phyloP scores from a whole-genome alignment of 2,888 invertebrate genomes.

The Geophilus truncorum region DNA sequence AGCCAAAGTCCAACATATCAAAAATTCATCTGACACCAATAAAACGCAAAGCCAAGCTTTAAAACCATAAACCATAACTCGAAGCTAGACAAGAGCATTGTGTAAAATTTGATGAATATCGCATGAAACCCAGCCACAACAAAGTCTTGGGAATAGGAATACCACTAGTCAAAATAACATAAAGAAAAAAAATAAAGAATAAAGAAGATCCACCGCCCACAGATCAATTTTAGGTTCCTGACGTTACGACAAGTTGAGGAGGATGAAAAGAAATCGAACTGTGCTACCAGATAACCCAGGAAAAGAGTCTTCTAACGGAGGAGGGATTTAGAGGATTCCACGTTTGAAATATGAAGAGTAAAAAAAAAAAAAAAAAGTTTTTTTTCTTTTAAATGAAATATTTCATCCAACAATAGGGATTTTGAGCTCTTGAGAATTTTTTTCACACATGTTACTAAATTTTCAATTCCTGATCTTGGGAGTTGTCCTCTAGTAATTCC shows the following conservation, averaged over 20 bases:
- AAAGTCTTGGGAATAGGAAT: not conserved
- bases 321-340: not conserved
- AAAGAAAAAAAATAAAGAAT: not conserved
- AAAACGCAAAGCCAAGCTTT: not conserved
- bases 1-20: not conserved
- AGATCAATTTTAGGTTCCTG: conserved; percentile 3
- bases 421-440: too few species aligned
- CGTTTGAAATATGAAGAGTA: not conserved
- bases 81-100: not conserved
- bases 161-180: not conserved
- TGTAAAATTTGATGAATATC: not conserved
- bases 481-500: too few species aligned
- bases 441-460: too few species aligned
- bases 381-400: too few species aligned
- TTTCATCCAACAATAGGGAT: too few species aligned
- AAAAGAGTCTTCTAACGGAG: not conserved
- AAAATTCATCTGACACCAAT: conserved; percentile 5
- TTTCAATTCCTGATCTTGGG: too few species aligned
- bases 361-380: not conserved
- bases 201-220: not conserved
- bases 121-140: not conserved
- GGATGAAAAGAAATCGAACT: conserved; percentile 10
- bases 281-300: not conserved
- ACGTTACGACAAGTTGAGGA: conserved; percentile 10
- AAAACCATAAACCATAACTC: not conserved